Evolutionary conservation across 2,113 vertebrate genomes (phyloP), one percentile per base, ranked within the genome.

Genomic region (Aspiorhynchus laticeps): DNA sequence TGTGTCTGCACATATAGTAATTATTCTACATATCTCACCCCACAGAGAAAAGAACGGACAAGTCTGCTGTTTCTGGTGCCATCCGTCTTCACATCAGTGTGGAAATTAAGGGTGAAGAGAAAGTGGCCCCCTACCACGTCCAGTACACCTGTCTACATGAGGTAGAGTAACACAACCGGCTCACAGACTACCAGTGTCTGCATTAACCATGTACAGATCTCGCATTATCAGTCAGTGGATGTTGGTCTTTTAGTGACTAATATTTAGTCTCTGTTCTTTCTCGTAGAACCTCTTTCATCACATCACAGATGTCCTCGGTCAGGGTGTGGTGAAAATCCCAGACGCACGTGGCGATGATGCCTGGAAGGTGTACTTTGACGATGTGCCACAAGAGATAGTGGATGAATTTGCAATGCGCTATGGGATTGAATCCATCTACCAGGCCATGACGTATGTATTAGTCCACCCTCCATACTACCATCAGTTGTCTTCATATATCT

Each of bases 361-460:
- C 0, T 99, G 98, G 98, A 99, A 99, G 89, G 96, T 99, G 87
- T 99, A 99, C 93, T 99, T 96, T 85, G 98, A 99, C 46, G 98
- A 99, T 84, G 97, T 97, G 53, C 95, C 96, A 3, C 97, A 99
- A 91, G 98, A 99, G 91, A 96, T 99, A 0, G 98, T 99, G 89
- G 98, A 99, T 87, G 98, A 99, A 91, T 99, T 99, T 89, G 97
- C 98, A 33, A 99, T 99, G 97, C 98, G 98, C 86, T 99, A 99
- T 2, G 98, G 98, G 86, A 97, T 99, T 26, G 98, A 99, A 83
- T 98, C 97, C 0, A 99, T 99, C 93, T 99, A 99, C 91, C 98
- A 99, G 91, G 98, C 98, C 89, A 99, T 99, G 98, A 99, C 98
- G 98, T 99, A 94, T 96, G 98, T 93, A 21, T 80, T 71, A 65